Evolutionary conservation across 2,797 vertebrate genomes (phyloP).

Genomic region (Mycteria americana): DNA sequence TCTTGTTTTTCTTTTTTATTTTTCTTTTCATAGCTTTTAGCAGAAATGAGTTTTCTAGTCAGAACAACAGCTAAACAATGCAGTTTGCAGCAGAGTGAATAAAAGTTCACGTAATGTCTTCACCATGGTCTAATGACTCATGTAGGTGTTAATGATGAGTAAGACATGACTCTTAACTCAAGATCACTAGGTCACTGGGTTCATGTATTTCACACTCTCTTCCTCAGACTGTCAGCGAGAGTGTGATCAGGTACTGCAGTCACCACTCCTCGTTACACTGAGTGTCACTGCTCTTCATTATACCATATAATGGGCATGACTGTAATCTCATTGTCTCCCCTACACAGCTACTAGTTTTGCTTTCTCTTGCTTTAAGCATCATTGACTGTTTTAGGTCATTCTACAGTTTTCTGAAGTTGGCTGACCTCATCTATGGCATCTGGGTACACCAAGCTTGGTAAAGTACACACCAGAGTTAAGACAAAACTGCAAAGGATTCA

Average conservation of each 20-base stretch:
- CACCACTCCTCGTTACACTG: not conserved
- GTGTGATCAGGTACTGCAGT: not conserved
- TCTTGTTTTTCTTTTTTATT: not conserved
- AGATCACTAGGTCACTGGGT: not conserved
- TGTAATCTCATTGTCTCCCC: not conserved
- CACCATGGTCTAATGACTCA: slow-evolving; percentile 14
- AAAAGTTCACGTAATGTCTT: not conserved
- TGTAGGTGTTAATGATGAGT: slow-evolving; percentile 17
- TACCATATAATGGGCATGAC: not conserved
- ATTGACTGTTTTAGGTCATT: not conserved
- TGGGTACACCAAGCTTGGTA: not conserved
- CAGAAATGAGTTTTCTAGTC: not conserved
- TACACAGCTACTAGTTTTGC: not conserved
- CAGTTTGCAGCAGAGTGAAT: not conserved
- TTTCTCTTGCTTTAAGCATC: not conserved
- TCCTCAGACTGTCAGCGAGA: not conserved
- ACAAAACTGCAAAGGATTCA: not conserved
- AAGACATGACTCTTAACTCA: not conserved
- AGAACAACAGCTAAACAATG: slow-evolving; percentile 15
- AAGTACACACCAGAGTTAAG: not conserved
- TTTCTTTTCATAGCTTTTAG: not conserved
- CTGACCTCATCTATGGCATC: not conserved
- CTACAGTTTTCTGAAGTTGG: not conserved
- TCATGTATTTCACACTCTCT: not conserved
- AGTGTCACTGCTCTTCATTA: not conserved